These are phyloP conservation scores for Sycon ciliatum DNA, from an alignment of 37 sponge, comb jelly and placozoan species.

Conservation along the genomic window DNA sequence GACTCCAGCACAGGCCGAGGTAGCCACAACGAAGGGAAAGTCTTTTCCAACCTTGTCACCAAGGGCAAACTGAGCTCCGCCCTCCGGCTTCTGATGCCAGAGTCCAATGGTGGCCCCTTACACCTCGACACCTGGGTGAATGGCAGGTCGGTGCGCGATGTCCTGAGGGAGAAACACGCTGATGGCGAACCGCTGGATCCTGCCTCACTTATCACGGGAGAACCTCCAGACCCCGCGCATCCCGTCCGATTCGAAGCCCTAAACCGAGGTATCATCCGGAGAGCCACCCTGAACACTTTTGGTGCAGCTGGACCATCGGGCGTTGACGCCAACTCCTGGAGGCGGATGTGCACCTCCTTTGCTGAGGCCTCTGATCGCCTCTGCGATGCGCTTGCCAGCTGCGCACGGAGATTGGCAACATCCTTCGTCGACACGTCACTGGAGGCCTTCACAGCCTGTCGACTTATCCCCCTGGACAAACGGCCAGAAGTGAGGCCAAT, in stretches of 20 bases:
- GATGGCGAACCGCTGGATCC: not conserved
- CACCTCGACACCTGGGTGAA: not conserved
- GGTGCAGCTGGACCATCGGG: too few relatives aligned
- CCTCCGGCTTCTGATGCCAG: constrained; percentile 16
- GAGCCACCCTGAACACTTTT: constrained; percentile 19
- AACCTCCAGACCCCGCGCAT: not conserved
- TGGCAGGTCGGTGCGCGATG: constrained; percentile 16
- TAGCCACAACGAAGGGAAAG: too few relatives aligned
- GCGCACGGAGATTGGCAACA: constrained; percentile 29
- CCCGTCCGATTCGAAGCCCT: constrained; percentile 23
- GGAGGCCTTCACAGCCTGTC: constrained; percentile 28
- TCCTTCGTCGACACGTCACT: constrained; percentile 32
- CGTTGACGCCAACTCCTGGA: too few relatives aligned
- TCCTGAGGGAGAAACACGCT: constrained; percentile 35
- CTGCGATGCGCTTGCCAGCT: constrained; percentile 30
- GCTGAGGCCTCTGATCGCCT: constrained; percentile 28
- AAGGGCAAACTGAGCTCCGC: constrained; percentile 22
- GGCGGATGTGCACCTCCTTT: constrained; percentile 28
- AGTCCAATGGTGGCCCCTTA: not conserved
- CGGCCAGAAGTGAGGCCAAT: constrained; percentile 42
- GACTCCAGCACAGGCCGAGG: too few relatives aligned
- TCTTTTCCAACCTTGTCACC: constrained; percentile 27
- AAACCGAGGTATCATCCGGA: constrained; percentile 12
- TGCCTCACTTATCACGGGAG: not conserved
- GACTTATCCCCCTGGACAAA: constrained; percentile 52